Evolutionary conservation across 1,140 invertebrate genomes (phyloP).

Genomic region (Cataglyphis hispanica): DNA sequence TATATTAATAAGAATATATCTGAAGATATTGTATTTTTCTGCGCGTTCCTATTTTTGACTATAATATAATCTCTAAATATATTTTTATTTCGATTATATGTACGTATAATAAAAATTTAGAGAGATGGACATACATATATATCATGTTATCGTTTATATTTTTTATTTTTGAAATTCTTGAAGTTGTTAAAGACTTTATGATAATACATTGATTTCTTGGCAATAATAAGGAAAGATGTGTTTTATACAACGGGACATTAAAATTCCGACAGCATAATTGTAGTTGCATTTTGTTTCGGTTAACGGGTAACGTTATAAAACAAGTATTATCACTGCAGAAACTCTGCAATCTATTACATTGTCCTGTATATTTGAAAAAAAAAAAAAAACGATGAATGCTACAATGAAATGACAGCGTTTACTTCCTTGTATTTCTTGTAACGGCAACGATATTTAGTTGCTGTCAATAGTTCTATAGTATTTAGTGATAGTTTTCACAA

Average conservation of each 20-base stretch:
- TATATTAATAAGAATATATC: too few species aligned
- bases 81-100: not conserved
- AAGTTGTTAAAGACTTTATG: not conserved
- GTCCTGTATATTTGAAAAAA: constrained; percentile 8
- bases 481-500: not conserved
- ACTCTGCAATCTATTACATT: constrained; percentile 32
- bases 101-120: not conserved
- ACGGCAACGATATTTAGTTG: constrained; percentile 38
- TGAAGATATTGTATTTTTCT: constrained; percentile 1
- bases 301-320: constrained; percentile 47
- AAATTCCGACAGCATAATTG: constrained; percentile 22
- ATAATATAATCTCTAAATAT: too few species aligned
- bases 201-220: not conserved
- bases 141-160: not conserved
- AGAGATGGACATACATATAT: not conserved
- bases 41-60: not conserved
- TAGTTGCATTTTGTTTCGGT: constrained; percentile 45
- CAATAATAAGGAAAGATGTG: constrained; percentile 18
- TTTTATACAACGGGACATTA: constrained; percentile 38
- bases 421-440: constrained; percentile 36
- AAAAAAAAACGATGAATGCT: constrained; percentile 38
- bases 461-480: not conserved
- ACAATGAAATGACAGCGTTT: constrained; percentile 25
- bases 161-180: not conserved
- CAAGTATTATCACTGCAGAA: constrained; percentile 41